phyloP scores from a whole-genome alignment of 2,113 vertebrate genomes.

The Poeciliopsis prolifica region DNA sequence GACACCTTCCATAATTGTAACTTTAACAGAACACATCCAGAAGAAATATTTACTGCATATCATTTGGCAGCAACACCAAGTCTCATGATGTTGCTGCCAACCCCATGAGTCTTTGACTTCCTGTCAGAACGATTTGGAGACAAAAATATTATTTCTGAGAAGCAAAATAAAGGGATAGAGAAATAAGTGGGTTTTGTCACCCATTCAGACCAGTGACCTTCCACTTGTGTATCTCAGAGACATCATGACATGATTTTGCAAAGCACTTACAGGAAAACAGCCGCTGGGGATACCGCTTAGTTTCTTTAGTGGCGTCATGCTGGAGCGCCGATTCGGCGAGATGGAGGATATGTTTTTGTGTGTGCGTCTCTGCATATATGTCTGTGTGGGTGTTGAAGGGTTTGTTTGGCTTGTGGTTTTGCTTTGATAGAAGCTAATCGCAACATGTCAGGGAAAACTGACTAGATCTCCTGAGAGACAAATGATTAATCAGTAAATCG shows the following conservation, averaged over 20 bases:
- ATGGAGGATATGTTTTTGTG: constrained; percentile 15
- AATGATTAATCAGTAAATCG: constrained; percentile 35
- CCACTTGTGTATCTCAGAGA: neutral
- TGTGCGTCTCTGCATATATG: constrained; percentile 5
- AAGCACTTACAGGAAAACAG: constrained; percentile 48
- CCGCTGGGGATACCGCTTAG: constrained; percentile 2
- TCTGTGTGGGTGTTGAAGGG: constrained; percentile 33
- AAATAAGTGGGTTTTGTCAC: constrained; percentile 22
- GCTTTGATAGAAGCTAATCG: constrained; percentile 48
- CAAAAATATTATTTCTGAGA: constrained; percentile 28
- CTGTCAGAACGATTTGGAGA: constrained; percentile 6
- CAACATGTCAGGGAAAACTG: constrained; percentile 43
- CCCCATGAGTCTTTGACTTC: constrained; percentile 12
- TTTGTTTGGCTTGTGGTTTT: constrained; percentile 48
- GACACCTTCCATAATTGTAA: constrained; percentile 3
- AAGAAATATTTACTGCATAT: neutral
- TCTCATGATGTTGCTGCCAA: too few relatives aligned
- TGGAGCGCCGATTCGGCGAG: constrained; percentile 22
- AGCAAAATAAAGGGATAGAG: neutral
- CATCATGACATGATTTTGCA: neutral
- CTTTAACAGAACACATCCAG: neutral
- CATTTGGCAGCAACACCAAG: neutral
- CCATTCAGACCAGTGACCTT: constrained; percentile 20
- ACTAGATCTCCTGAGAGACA: constrained; percentile 22
- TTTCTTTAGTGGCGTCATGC: constrained; percentile 47